These are phyloP conservation scores for Muscicapa comitata DNA, from an alignment of 2,797 vertebrate species.

Conservation along the genomic window DNA sequence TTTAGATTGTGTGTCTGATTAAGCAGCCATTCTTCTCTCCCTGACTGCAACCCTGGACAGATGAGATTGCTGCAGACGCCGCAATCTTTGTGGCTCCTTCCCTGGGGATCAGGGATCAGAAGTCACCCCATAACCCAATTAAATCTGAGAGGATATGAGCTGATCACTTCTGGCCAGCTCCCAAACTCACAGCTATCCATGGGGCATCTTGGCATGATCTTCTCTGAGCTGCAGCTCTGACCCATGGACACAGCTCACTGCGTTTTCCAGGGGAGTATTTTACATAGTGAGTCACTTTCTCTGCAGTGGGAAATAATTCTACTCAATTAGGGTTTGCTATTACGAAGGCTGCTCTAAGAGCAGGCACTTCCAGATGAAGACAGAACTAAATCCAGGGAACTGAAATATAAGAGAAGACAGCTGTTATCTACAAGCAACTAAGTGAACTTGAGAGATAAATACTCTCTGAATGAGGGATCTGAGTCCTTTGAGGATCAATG, in stretches of 20 bases:
- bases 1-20: conserved; percentile 55
- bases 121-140: conserved; percentile 35
- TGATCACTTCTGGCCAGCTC: not conserved
- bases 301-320: not conserved
- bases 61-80: conserved; percentile 37
- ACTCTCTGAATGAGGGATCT: not conserved
- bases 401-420: not conserved
- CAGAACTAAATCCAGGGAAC: not conserved
- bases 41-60: conserved; percentile 32
- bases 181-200: not conserved
- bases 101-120: conserved; percentile 50
- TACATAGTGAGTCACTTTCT: not conserved
- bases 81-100: conserved; percentile 14
- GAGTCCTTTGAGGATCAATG: not conserved
- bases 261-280: not conserved
- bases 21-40: conserved; percentile 51
- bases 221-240: not conserved
- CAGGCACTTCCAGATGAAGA: not conserved
- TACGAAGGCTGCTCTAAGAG: not conserved
- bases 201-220: not conserved
- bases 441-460: not conserved
- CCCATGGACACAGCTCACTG: not conserved
- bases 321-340: not conserved
- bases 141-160: conserved; percentile 19
- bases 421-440: not conserved